Evolutionary conservation across 2,113 vertebrate genomes (phyloP).

Genomic region (Chionomys nivalis): DNA sequence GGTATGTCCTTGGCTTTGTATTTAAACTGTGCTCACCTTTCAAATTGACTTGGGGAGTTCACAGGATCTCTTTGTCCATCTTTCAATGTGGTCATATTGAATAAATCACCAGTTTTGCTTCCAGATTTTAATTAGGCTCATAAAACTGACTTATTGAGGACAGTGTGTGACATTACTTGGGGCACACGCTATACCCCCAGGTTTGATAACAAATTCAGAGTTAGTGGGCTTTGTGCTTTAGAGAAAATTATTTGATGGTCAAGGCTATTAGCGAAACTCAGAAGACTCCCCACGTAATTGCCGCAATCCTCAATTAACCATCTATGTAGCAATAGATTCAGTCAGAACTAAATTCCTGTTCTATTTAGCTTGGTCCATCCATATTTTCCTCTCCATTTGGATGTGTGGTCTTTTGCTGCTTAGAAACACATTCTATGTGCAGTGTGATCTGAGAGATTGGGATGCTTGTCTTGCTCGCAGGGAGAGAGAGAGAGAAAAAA

Average conservation of each 20-base stretch:
- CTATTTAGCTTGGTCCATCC: not conserved
- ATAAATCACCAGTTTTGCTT: not conserved
- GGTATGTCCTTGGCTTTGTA: not conserved
- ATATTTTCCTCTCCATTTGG: not conserved
- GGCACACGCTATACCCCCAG: not conserved
- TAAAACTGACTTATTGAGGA: not conserved
- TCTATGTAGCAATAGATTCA: not conserved
- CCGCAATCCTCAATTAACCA: not conserved
- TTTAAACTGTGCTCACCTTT: not conserved
- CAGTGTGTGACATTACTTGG: not conserved
- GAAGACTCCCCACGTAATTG: not conserved
- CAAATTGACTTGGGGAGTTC: not conserved
- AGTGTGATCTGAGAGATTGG: not conserved
- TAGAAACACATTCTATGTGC: conserved; percentile 12
- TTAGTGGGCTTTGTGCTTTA: not conserved
- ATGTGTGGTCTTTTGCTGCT: not conserved
- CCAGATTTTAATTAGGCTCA: not conserved
- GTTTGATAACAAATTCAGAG: not conserved
- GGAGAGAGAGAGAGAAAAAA: not conserved
- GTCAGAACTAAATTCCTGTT: not conserved
- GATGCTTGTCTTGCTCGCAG: not conserved
- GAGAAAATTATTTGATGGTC: not conserved
- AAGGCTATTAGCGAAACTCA: not conserved
- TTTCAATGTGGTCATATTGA: not conserved
- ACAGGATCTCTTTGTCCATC: not conserved